Percentiles rank a stretch among this genome's conserved stretches.
These are phyloP conservation scores for Crocuta crocuta DNA, from an alignment of 2,113 vertebrate species.

Conservation along the genomic window DNA sequence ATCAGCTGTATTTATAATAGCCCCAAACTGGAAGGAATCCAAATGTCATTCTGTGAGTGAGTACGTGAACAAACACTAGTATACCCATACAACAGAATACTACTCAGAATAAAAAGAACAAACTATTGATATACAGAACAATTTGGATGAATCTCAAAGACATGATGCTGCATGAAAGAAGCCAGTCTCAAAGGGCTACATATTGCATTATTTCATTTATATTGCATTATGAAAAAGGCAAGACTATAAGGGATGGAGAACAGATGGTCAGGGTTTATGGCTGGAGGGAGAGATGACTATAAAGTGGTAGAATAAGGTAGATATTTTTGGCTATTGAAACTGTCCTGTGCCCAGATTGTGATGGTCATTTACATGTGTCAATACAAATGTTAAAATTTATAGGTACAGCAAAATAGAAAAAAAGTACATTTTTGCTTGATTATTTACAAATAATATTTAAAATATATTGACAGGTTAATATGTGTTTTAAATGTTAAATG, in stretches of 20 bases:
- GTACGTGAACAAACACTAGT: not conserved
- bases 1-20: not conserved
- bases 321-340: not conserved
- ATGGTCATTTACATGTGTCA: not conserved
- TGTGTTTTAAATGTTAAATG: conserved; percentile 17
- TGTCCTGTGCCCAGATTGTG: not conserved
- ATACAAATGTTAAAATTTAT: conserved; percentile 1
- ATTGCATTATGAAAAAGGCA: not conserved
- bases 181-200: not conserved
- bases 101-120: not conserved
- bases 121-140: not conserved
- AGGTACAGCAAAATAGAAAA: not conserved
- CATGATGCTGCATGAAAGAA: not conserved
- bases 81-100: not conserved
- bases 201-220: not conserved
- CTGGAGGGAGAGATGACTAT: not conserved
- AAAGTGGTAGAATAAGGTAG: not conserved
- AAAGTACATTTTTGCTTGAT: not conserved
- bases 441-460: not conserved
- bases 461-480: conserved; percentile 17
- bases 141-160: not conserved
- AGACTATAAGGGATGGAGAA: not conserved
- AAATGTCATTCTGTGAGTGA: not conserved
- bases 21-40: not conserved
- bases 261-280: not conserved